phyloP scores from a whole-genome alignment of 2,888 invertebrate genomes.

The Acanthosepion esculentum region DNA sequence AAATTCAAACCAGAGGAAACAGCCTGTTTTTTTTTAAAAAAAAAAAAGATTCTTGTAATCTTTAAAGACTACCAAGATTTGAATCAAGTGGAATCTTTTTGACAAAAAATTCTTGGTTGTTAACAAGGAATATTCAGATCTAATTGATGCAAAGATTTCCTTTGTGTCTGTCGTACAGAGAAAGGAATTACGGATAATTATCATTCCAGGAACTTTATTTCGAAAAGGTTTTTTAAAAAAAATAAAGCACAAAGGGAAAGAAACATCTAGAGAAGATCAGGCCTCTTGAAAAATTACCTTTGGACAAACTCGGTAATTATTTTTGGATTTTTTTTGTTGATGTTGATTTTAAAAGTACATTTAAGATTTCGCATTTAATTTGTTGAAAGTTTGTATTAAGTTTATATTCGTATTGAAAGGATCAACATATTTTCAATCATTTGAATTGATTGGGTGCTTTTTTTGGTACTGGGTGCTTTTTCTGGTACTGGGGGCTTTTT shows the following conservation, averaged over 20 bases:
- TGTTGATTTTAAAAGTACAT: background rate
- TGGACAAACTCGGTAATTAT: background rate
- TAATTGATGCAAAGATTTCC: background rate
- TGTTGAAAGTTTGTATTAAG: no score
- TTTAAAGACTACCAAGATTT: background rate
- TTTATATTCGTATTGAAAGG: no score
- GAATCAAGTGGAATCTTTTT: background rate
- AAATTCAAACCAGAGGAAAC: background rate
- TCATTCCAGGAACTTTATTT: slow-evolving; percentile 22
- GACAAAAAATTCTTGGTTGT: background rate
- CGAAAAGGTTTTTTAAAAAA: background rate
- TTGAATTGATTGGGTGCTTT: no score
- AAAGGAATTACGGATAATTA: background rate
- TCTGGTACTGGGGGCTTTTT: no score
- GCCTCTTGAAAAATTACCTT: background rate
- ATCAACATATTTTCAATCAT: no score
- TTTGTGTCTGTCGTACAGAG: background rate
- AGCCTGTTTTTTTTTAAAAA: background rate
- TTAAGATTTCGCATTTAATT: no score
- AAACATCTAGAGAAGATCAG: background rate
- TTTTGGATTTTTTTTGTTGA: background rate
- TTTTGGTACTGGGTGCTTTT: no score
- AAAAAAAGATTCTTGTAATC: slow-evolving; percentile 3
- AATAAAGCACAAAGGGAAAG: background rate
- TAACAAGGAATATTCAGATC: background rate